Evolutionary conservation across 1,140 invertebrate species (phyloP), one percentile per base, ranked within the genome.

Genomic region (Tyrophagus putrescentiae): DNA sequence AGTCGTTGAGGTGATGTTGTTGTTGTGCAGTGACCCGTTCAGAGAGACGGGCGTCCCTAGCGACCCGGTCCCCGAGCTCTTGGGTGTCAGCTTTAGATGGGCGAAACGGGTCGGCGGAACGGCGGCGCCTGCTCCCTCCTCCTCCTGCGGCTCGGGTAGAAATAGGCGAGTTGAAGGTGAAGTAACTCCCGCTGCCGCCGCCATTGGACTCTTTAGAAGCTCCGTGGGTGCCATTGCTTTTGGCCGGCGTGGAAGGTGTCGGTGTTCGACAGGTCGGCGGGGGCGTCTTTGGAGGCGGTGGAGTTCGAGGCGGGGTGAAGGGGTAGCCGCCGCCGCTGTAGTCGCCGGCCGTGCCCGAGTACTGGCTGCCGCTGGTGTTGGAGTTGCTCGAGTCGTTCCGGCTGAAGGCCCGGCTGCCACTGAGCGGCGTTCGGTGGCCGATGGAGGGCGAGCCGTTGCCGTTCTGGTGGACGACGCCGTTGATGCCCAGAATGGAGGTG

Each of bases 331-430:
- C 23, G 23, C 45, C 45, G 7, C 45, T 29, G 31, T 7, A 48
- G 18, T 9, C 23, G 21, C 45, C 23, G 13, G 23, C 45, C 7
- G 7, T 54, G 13, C 13, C 52, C 52, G 52, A 27, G n/a, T 13
- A 7, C 3, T 7, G 13, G 39, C 13, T 18, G 18, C 31, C 25
- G 11, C 27, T 31, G 9, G 52, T 27, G 39, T 54, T 54, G 18
- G 52, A 54, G 39, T 54, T 54, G 1, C 31, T 34, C 11, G 52
- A 54, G 39, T 54, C 52, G 25, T 54, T 54, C 3, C 52, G 52
- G n/a, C 13, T n/a, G 13, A 54, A 54, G 45, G 7, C 18, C 18
- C 45, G 45, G 13, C 21, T 25, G n/a, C n/a, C n/a, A 7, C 21
- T 39, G 21, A 13, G 13, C 13, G 36, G 36, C 36, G 7, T 48